These are phyloP conservation scores for Cerastoderma edule DNA, from an alignment of 2,888 invertebrate genomes.

Conservation along the genomic window DNA sequence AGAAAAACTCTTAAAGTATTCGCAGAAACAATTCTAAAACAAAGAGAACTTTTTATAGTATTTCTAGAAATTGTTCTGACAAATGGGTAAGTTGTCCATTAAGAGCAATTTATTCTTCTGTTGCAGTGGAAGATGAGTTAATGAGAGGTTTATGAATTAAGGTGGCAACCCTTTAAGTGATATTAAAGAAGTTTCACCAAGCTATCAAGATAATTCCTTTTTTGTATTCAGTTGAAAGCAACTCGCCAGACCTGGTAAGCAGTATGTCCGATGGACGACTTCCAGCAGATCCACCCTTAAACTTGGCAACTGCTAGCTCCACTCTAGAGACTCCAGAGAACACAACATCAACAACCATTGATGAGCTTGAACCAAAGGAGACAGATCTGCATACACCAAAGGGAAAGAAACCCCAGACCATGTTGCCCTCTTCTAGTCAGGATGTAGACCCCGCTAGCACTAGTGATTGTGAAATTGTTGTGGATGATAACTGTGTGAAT, in stretches of 20 bases:
- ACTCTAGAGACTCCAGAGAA: background rate
- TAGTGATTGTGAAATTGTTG: conserved; percentile 51
- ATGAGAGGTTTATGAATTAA: too few relatives aligned
- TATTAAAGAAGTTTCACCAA: too few relatives aligned
- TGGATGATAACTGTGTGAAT: conserved; percentile 36
- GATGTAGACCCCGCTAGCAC: conserved; percentile 12
- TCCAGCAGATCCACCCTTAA: conserved; percentile 6
- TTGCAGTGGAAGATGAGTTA: too few relatives aligned
- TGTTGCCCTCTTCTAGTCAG: conserved; percentile 29
- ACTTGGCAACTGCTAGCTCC: background rate
- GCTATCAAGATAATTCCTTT: too few relatives aligned
- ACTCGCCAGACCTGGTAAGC: conserved; percentile 37
- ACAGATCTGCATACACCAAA: background rate
- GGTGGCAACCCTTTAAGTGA: too few relatives aligned
- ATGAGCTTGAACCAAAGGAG: background rate
- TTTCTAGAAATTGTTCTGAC: too few relatives aligned
- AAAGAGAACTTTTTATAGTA: too few relatives aligned
- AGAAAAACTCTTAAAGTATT: too few relatives aligned
- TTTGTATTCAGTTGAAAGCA: conserved; percentile 20
- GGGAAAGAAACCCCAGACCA: background rate
- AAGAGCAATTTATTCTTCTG: too few relatives aligned
- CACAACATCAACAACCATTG: background rate
- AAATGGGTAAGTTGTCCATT: too few relatives aligned
- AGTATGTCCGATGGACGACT: conserved; percentile 26
- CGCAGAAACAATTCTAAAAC: too few relatives aligned